Percentiles rank a stretch among this genome's conserved stretches.
These are phyloP conservation scores for Phalera bucephala DNA, from an alignment of 2,888 invertebrate species.

Conservation along the genomic window DNA sequence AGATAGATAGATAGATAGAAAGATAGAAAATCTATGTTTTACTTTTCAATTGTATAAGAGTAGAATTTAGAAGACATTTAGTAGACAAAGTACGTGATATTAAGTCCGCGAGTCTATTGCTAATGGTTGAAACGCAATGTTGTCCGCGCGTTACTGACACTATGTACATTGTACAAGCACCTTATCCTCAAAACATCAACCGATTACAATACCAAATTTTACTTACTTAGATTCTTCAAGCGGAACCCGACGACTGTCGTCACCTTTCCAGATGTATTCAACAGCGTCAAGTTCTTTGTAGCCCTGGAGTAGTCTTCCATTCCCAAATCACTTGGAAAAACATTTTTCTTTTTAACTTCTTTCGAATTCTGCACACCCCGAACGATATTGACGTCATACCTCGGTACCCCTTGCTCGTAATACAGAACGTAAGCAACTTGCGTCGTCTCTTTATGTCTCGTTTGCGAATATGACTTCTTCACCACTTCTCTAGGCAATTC, in stretches of 20 bases:
- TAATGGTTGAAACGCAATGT: too few relatives aligned
- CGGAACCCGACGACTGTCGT: slow-evolving; percentile 71
- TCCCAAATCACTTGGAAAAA: slow-evolving; percentile 63
- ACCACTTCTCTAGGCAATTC: slow-evolving; percentile 58
- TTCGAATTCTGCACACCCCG: slow-evolving; percentile 51
- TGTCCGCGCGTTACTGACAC: too few relatives aligned
- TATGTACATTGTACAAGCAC: too few relatives aligned
- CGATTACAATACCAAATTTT: slow-evolving; percentile 7
- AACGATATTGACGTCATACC: slow-evolving; percentile 47
- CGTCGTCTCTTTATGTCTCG: slow-evolving; percentile 48
- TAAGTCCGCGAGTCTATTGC: too few relatives aligned
- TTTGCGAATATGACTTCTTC: slow-evolving; percentile 54
- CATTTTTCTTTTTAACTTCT: slow-evolving; percentile 58
- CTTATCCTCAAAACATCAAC: too few relatives aligned
- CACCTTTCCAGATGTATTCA: slow-evolving; percentile 64
- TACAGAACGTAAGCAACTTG: slow-evolving; percentile 73
- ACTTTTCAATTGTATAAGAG: too few relatives aligned
- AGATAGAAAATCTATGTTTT: too few relatives aligned
- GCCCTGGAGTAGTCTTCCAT: slow-evolving; percentile 58
- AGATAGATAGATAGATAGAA: too few relatives aligned
- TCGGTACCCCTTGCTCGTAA: slow-evolving; percentile 68
- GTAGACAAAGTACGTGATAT: too few relatives aligned
- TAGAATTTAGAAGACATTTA: too few relatives aligned
- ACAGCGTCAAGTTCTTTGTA: slow-evolving; percentile 64
- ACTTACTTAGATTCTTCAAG: slow-evolving; percentile 72